These are phyloP conservation scores for Caenorhabditis inopinata DNA, from an alignment of 1,140 invertebrate species.

Conservation along the genomic window DNA sequence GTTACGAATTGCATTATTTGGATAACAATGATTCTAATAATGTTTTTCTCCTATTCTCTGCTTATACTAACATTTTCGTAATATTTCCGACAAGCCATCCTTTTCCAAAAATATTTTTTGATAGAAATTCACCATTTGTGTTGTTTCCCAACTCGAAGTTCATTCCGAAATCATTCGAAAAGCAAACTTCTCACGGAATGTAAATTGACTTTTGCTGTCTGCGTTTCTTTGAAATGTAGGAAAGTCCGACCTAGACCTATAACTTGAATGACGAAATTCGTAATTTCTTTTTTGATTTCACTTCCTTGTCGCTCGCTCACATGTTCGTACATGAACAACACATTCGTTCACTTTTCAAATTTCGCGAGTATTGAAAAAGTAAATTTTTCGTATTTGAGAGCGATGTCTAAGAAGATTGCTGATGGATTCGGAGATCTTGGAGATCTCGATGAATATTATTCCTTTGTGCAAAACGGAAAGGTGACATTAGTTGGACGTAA, in stretches of 20 bases:
- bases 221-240: not conserved
- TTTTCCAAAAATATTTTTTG: too few species aligned
- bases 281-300: not conserved
- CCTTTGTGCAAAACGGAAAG: constrained; percentile 5
- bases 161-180: too few species aligned
- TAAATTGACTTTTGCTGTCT: too few species aligned
- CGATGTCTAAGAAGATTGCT: not conserved
- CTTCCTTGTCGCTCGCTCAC: not conserved
- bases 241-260: not conserved
- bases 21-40: too few species aligned
- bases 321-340: not conserved
- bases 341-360: too few species aligned
- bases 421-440: not conserved
- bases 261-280: not conserved
- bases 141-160: too few species aligned
- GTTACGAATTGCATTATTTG: too few species aligned
- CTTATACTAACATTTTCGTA: too few species aligned
- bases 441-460: not conserved
- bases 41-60: too few species aligned
- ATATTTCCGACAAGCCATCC: too few species aligned
- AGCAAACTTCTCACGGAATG: too few species aligned
- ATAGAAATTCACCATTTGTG: too few species aligned
- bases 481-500: not conserved
- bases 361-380: not conserved
- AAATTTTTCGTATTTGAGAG: not conserved